Conservation (phyloP, 2,113 vertebrate species). For the Loxodonta africana region DNA sequence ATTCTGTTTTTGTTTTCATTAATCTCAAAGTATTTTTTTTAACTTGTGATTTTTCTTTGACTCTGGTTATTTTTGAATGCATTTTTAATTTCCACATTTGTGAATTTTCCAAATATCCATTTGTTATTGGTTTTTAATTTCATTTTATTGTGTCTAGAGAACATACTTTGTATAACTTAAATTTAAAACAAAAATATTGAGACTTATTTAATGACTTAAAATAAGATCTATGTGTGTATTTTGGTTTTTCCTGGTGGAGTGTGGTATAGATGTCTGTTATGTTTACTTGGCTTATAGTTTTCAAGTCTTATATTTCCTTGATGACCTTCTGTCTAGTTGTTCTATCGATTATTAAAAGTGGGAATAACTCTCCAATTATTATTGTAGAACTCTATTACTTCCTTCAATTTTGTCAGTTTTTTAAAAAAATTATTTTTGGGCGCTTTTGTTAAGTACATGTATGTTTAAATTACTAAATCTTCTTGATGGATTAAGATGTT, state of each 20-base stretch:
- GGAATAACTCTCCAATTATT: no score
- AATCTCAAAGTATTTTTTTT: no score
- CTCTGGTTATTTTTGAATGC: no score
- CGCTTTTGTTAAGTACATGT: neutral
- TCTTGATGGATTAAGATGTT: neutral
- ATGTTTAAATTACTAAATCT: neutral
- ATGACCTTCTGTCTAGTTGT: neutral
- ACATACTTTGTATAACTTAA: no score
- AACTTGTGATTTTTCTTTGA: no score
- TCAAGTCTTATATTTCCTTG: neutral
- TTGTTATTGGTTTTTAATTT: neutral
- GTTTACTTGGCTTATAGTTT: neutral
- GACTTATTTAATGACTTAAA: no score
- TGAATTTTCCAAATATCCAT: neutral
- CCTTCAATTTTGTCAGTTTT: neutral
- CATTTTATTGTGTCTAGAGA: no score
- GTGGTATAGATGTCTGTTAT: neutral
- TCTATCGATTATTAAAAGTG: no score
- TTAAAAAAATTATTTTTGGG: neutral
- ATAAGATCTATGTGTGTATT: neutral
- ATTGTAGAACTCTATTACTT: no score
- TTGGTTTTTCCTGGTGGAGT: neutral
- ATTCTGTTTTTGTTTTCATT: no score
- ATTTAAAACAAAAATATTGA: no score
- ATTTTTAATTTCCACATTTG: no score